These are phyloP conservation scores for Drosophila trapezifrons DNA, from an alignment of 1,140 invertebrate genomes.

Conservation along the genomic window DNA sequence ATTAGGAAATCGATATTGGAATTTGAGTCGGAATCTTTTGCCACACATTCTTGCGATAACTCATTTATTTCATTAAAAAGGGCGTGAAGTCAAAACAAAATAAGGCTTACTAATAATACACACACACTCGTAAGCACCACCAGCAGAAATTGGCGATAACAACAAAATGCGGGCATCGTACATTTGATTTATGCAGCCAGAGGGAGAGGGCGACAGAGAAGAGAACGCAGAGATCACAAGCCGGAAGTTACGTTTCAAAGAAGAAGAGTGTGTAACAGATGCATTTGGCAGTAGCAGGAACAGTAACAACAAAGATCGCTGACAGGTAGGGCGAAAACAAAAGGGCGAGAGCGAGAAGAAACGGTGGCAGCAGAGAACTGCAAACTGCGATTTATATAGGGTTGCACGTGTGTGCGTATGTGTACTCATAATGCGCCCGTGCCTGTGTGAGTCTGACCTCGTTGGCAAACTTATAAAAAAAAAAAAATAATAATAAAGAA, in stretches of 20 bases:
- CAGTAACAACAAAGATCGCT: conserved; percentile 23
- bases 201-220: background rate
- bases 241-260: conserved; percentile 48
- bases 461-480: conserved; percentile 40
- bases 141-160: conserved; percentile 36
- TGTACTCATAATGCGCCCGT: conserved; percentile 20
- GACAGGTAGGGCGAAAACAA: conserved; percentile 43
- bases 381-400: conserved; percentile 54
- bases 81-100: conserved; percentile 41
- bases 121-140: background rate
- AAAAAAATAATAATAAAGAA: conserved; percentile 39
- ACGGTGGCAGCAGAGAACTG: conserved; percentile 24
- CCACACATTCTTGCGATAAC: conserved; percentile 21
- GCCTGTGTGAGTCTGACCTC: conserved; percentile 59
- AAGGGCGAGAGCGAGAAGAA: conserved; percentile 4
- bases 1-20: conserved; percentile 5
- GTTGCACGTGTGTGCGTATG: conserved; percentile 15
- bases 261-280: conserved; percentile 37
- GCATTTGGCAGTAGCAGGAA: conserved; percentile 26
- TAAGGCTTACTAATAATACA: conserved; percentile 25
- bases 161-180: conserved; percentile 38
- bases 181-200: conserved; percentile 31
- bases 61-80: conserved; percentile 20
- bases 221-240: conserved; percentile 33
- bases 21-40: conserved; percentile 6